Evolutionary conservation across 2,888 invertebrate species (phyloP).

Genomic region (Strigamia crassipes): DNA sequence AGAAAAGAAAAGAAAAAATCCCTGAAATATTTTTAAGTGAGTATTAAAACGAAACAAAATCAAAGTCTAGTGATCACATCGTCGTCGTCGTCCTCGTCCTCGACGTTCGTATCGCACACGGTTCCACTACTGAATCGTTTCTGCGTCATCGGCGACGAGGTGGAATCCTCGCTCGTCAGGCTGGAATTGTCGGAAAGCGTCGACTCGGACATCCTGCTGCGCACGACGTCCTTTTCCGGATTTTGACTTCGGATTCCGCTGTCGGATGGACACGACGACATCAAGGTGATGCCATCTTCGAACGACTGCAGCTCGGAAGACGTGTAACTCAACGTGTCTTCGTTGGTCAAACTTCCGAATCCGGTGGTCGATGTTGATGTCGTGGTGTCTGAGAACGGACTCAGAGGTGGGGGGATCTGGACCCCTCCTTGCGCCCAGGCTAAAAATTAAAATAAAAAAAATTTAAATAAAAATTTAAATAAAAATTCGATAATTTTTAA

Average conservation of each 20-base stretch:
- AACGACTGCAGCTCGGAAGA: slow-evolving; percentile 48
- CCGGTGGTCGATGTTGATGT: slow-evolving; percentile 49
- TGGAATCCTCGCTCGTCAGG: slow-evolving; percentile 47
- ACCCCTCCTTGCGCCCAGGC: slow-evolving; percentile 7
- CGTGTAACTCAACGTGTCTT: slow-evolving; percentile 49
- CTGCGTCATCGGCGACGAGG: slow-evolving; percentile 35
- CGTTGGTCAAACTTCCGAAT: slow-evolving; percentile 47
- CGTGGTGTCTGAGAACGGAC: slow-evolving; percentile 48
- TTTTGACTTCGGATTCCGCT: slow-evolving; percentile 49
- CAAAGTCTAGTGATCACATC: slow-evolving; percentile 30
- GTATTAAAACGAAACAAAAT: not conserved
- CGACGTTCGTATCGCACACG: not conserved
- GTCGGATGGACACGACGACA: slow-evolving; percentile 49
- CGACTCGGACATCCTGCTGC: not conserved
- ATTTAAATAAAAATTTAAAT: not conserved
- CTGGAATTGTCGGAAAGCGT: slow-evolving; percentile 34
- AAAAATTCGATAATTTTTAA: too few species aligned
- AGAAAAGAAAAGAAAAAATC: not conserved
- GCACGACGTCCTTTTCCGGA: slow-evolving; percentile 18
- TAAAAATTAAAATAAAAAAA: not conserved
- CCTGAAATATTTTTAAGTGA: not conserved
- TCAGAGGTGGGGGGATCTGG: slow-evolving; percentile 41
- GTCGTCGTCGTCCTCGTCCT: not conserved
- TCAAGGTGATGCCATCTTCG: slow-evolving; percentile 48
- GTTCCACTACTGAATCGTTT: slow-evolving; percentile 29